These are phyloP conservation scores for Andrena camellia DNA, from an alignment of 2,888 invertebrate genomes.

Conservation along the genomic window DNA sequence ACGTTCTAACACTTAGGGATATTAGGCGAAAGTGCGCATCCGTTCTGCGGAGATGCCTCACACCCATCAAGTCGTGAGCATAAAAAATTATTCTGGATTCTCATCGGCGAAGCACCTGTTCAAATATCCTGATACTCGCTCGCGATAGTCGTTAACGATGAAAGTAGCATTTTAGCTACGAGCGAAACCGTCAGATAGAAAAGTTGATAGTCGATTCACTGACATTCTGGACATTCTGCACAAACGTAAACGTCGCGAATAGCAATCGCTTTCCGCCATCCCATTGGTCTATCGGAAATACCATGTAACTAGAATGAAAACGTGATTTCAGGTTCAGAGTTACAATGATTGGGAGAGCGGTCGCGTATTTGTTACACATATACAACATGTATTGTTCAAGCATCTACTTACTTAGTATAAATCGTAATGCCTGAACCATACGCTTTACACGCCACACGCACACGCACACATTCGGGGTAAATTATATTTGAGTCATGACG, in stretches of 20 bases:
- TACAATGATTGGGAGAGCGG: background rate
- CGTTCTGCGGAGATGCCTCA: slow-evolving; percentile 10
- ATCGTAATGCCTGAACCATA: background rate
- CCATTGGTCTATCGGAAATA: background rate
- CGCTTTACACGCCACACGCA: background rate
- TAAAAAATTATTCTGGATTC: slow-evolving; percentile 28
- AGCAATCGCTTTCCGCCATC: background rate
- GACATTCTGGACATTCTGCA: background rate
- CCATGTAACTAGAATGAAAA: background rate
- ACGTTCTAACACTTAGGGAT: slow-evolving; percentile 53
- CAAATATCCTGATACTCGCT: background rate
- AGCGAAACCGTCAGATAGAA: background rate
- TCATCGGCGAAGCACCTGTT: slow-evolving; percentile 5
- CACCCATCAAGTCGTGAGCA: slow-evolving; percentile 4
- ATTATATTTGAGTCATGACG: slow-evolving; percentile 26
- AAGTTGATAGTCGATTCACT: background rate
- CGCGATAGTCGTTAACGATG: background rate
- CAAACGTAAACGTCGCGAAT: background rate
- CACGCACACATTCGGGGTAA: slow-evolving; percentile 23
- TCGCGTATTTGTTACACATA: background rate
- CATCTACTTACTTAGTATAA: background rate
- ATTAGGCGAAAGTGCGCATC: slow-evolving; percentile 16
- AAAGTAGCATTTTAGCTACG: background rate
- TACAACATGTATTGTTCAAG: background rate
- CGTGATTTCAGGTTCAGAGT: background rate